Evolutionary conservation across 1,140 invertebrate genomes (phyloP).

Genomic region (Eupristina koningsbergeri): DNA sequence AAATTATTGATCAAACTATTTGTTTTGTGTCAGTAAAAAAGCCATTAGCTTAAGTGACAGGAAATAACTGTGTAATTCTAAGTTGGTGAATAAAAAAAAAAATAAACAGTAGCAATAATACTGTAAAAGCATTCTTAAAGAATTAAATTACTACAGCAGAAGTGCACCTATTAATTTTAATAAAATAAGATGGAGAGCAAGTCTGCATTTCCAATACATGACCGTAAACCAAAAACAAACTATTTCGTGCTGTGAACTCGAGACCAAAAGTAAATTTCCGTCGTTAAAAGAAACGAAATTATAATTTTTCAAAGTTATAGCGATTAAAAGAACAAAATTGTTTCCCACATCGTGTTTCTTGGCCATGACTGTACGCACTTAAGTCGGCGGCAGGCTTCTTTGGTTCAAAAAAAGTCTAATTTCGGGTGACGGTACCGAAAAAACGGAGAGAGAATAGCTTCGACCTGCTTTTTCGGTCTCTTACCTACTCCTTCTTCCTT

Average conservation of each 20-base stretch:
- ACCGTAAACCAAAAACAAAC: background rate
- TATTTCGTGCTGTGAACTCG: background rate
- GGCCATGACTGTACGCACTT: constrained; percentile 25
- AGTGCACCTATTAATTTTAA: background rate
- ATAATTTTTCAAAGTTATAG: constrained; percentile 10
- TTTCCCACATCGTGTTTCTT: constrained; percentile 31
- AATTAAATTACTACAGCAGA: background rate
- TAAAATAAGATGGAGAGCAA: background rate
- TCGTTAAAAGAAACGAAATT: background rate
- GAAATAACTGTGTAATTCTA: background rate
- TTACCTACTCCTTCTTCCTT: constrained; percentile 32
- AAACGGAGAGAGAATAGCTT: constrained; percentile 52
- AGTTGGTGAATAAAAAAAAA: background rate
- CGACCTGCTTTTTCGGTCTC: constrained; percentile 51
- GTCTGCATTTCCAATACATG: background rate
- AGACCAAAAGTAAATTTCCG: background rate
- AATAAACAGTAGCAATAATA: background rate
- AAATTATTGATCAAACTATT: background rate
- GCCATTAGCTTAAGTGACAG: background rate
- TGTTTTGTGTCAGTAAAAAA: background rate
- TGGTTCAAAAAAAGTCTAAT: constrained; percentile 41
- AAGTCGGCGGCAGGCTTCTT: constrained; percentile 31
- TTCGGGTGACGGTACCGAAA: constrained; percentile 47
- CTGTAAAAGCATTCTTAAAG: background rate
- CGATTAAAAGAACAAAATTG: constrained; percentile 31